Conservation (phyloP, 2,888 invertebrate genomes). For the Heliconius aoede region DNA sequence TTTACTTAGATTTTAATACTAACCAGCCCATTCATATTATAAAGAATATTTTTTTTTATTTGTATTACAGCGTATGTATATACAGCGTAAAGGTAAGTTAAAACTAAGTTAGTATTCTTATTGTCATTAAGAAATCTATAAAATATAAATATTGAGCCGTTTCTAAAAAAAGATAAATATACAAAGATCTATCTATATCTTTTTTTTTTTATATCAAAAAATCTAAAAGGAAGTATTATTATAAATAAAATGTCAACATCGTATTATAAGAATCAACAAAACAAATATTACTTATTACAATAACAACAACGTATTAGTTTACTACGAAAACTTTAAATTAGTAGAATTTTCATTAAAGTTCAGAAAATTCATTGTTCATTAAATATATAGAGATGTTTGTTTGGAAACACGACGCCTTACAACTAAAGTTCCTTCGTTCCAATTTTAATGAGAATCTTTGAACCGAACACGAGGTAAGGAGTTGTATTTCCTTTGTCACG, state of each 20-base stretch:
- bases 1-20: too few species aligned
- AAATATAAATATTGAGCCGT: too few species aligned
- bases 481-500: constrained; percentile 67
- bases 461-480: constrained; percentile 56
- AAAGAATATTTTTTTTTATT: too few species aligned
- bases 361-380: constrained; percentile 37
- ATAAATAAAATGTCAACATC: not conserved
- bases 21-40: too few species aligned
- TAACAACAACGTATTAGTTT: not conserved
- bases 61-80: too few species aligned
- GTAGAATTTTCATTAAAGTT: constrained; percentile 33
- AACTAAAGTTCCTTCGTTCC: constrained; percentile 45
- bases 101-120: too few species aligned
- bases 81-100: too few species aligned
- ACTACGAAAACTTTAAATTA: constrained; percentile 40
- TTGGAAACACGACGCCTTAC: constrained; percentile 39
- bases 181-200: too few species aligned
- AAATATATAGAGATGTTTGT: constrained; percentile 38
- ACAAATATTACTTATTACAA: constrained; percentile 4
- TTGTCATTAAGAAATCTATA: too few species aligned
- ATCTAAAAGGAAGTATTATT: not conserved
- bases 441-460: constrained; percentile 69
- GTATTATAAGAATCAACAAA: not conserved
- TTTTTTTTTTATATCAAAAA: not conserved
- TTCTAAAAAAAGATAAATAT: too few species aligned